phyloP scores from a whole-genome alignment of 1,140 invertebrate genomes.

The Halesus radiatus region DNA sequence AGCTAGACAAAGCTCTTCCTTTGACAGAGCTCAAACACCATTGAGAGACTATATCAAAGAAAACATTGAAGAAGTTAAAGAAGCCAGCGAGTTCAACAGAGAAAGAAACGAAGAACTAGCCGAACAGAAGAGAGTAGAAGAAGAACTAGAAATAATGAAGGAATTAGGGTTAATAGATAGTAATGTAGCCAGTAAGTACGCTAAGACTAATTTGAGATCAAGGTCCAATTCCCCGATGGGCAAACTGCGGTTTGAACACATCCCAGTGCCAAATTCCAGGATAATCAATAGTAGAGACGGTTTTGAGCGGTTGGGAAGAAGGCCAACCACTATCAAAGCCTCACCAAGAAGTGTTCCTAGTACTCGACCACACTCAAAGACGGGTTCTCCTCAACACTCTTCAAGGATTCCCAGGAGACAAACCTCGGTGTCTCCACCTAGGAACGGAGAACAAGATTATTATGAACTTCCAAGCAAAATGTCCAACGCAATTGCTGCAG shows the following conservation, averaged over 20 bases:
- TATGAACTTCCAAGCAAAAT: constrained; percentile 58
- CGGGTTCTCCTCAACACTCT: constrained; percentile 64
- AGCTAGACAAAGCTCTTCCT: constrained; percentile 62
- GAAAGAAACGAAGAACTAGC: constrained; percentile 68
- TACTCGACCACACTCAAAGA: constrained; percentile 67
- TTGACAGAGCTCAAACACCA: constrained; percentile 65
- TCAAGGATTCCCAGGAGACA: constrained; percentile 69
- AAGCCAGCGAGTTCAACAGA: constrained; percentile 67
- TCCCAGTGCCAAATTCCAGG: constrained; percentile 47
- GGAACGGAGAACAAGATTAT: constrained; percentile 58
- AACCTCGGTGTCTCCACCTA: constrained; percentile 64
- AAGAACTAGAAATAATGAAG: constrained; percentile 67
- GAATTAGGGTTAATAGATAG: constrained; percentile 66
- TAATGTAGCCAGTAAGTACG: constrained; percentile 59
- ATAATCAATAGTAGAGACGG: constrained; percentile 22
- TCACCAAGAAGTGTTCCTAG: constrained; percentile 62
- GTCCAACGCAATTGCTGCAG: constrained; percentile 61
- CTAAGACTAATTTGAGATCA: constrained; percentile 63
- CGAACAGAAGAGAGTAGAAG: constrained; percentile 64
- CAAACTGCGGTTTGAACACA: constrained; percentile 63
- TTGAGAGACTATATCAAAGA: constrained; percentile 67
- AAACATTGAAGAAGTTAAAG: constrained; percentile 69
- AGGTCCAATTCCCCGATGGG: constrained; percentile 67
- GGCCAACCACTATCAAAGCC: constrained; percentile 62
- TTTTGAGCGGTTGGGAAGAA: constrained; percentile 47